Evolutionary conservation across 2,113 vertebrate genomes (phyloP).

Genomic region (Dinomys branickii): DNA sequence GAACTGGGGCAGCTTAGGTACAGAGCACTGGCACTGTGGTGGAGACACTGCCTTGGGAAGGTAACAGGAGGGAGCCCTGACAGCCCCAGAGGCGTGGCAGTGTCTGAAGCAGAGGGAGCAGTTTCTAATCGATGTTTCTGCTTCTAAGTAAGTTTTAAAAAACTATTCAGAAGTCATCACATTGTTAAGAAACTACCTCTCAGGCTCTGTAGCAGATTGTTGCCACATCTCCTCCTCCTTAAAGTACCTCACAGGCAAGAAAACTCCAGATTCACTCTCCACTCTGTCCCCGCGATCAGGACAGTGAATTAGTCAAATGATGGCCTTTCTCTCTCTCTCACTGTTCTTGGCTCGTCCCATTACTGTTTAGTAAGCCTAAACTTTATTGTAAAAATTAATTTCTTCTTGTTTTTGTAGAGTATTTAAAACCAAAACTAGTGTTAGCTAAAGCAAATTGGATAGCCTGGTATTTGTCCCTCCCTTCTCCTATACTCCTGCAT

Average conservation of each 20-base stretch:
- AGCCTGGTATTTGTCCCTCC: not conserved
- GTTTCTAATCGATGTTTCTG: not conserved
- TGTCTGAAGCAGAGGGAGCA: not conserved
- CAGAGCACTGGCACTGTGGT: not conserved
- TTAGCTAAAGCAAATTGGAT: slow-evolving; percentile 1
- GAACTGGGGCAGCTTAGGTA: not conserved
- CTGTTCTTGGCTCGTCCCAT: not conserved
- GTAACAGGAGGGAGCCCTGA: not conserved
- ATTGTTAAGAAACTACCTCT: not conserved
- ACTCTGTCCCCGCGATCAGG: not conserved
- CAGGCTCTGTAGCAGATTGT: not conserved
- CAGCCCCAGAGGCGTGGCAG: not conserved
- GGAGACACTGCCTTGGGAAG: not conserved
- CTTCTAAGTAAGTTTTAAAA: not conserved
- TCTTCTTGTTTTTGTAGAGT: not conserved
- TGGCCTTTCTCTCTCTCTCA: not conserved
- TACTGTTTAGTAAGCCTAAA: not conserved
- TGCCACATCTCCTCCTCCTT: not conserved
- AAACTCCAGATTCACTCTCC: not conserved
- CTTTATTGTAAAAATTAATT: slow-evolving; percentile 22
- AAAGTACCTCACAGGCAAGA: not conserved
- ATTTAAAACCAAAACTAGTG: not conserved
- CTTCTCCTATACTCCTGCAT: not conserved
- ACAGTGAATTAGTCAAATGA: not conserved
- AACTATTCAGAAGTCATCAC: not conserved